These are phyloP conservation scores for Rhynchopsitta pachyrhyncha DNA, from an alignment of 2,113 vertebrate species.

Conservation along the genomic window DNA sequence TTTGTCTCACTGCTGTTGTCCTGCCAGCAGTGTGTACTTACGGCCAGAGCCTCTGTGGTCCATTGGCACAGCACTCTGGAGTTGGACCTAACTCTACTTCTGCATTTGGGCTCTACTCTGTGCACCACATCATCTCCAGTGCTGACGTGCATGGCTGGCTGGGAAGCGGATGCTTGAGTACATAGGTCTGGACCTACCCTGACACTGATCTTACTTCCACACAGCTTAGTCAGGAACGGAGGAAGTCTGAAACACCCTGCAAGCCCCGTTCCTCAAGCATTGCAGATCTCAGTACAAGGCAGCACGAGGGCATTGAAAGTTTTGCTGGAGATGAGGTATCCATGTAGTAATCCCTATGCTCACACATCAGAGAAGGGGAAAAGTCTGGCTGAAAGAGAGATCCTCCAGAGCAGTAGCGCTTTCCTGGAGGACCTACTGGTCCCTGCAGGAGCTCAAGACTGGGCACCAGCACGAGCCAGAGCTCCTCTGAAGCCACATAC, in stretches of 20 bases:
- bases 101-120: not conserved
- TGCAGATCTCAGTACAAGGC: not conserved
- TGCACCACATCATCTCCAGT: not conserved
- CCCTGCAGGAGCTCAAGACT: not conserved
- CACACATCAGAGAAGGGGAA: not conserved
- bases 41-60: not conserved
- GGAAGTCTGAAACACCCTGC: not conserved
- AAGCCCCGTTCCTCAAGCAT: not conserved
- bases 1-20: conserved; percentile 38
- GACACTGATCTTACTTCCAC: not conserved
- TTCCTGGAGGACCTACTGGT: not conserved
- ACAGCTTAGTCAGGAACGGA: not conserved
- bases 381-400: not conserved
- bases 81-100: not conserved
- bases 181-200: not conserved
- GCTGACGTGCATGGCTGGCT: not conserved
- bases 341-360: not conserved
- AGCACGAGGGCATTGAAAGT: accelerated
- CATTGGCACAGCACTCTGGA: not conserved
- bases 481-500: not conserved
- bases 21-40: conserved; percentile 24
- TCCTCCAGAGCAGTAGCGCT: too few species aligned
- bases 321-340: not conserved
- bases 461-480: not conserved
- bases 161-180: not conserved